Conservation (phyloP, 92 coral and sea anemone genomes). For the Epizoanthus ramosus region DNA sequence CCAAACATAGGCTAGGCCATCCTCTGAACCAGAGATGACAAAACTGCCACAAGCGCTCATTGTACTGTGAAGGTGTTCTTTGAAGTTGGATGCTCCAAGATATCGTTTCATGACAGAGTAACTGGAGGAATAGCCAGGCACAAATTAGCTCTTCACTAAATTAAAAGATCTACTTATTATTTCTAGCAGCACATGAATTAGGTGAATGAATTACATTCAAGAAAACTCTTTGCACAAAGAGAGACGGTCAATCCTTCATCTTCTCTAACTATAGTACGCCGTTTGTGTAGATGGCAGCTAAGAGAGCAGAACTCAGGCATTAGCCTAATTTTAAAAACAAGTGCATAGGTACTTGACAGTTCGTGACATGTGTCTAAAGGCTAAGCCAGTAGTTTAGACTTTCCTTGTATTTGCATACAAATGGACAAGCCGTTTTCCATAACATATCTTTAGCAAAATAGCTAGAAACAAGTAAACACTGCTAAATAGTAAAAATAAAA, state of each 20-base stretch:
- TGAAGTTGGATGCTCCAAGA: constrained; percentile 92
- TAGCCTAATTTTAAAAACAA: too few species aligned
- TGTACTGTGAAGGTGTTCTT: constrained; percentile 95
- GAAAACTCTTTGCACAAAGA: too few species aligned
- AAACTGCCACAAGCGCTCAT: constrained; percentile 93
- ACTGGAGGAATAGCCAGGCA: constrained; percentile 33
- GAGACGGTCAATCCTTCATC: too few species aligned
- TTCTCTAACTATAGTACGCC: too few species aligned
- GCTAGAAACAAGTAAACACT: too few species aligned
- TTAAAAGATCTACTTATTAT: neutral
- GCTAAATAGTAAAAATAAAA: too few species aligned
- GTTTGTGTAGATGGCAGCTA: too few species aligned
- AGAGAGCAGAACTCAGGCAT: too few species aligned
- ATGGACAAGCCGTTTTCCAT: neutral
- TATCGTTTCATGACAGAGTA: constrained; percentile 88
- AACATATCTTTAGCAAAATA: neutral
- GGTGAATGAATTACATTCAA: neutral
- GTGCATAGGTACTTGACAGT: too few species aligned
- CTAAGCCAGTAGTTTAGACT: too few species aligned
- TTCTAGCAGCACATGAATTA: neutral
- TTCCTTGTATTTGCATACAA: too few species aligned
- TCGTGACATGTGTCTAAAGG: too few species aligned
- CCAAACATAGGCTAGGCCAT: constrained; percentile 94
- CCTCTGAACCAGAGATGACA: constrained; percentile 98
- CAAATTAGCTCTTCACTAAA: neutral